A percentile compares a stretch with the other conserved stretches of the same genome.
Evolutionary conservation across 2,113 vertebrate genomes (phyloP).

Genomic region (Heliornis fulica): DNA sequence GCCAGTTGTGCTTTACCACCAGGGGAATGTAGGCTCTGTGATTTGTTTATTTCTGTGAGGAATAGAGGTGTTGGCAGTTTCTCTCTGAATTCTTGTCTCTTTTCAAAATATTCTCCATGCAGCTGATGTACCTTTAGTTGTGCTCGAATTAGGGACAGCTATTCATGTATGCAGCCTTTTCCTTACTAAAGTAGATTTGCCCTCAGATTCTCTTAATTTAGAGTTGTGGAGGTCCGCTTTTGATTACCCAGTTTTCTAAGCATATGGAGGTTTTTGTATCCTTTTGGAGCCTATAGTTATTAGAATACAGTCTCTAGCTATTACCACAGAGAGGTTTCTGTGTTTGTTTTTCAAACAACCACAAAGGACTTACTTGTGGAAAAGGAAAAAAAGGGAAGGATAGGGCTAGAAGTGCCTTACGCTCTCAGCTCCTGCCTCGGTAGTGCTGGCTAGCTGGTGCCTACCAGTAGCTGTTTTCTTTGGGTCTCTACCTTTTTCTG

Average conservation of each 20-base stretch:
- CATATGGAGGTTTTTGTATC: background rate
- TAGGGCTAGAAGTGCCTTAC: background rate
- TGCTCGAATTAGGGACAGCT: background rate
- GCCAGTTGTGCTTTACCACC: background rate
- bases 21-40: background rate
- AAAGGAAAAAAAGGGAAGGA: background rate
- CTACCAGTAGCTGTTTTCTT: background rate
- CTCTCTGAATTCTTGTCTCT: background rate
- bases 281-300: background rate
- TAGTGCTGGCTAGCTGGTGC: background rate
- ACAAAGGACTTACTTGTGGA: background rate
- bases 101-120: background rate
- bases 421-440: background rate
- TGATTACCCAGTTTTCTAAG: background rate
- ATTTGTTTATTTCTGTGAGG: background rate
- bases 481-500: background rate
- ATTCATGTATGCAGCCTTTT: background rate
- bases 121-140: background rate
- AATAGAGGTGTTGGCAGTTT: background rate
- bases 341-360: background rate
- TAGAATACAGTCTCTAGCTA: background rate
- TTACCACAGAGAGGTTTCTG: background rate
- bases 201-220: background rate
- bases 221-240: background rate
- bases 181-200: background rate